Evolutionary conservation across 2,797 vertebrate genomes (phyloP).

Genomic region (Epinephelus coioides): DNA sequence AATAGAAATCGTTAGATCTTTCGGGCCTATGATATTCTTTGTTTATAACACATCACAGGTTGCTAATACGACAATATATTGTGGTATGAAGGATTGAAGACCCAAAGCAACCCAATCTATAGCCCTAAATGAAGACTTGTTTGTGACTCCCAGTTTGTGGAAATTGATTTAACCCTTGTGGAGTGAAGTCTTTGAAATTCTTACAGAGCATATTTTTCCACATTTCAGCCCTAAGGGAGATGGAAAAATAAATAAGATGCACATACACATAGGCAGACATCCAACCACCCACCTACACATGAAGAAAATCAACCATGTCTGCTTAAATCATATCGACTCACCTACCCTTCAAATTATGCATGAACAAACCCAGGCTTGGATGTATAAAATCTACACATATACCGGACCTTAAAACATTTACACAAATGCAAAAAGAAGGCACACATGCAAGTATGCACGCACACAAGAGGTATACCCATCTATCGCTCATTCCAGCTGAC

Average conservation of each 20-base stretch:
- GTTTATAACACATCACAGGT: neutral
- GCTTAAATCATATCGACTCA: constrained; percentile 38
- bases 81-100: neutral
- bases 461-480: neutral
- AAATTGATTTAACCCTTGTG: constrained; percentile 16
- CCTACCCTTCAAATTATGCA: constrained; percentile 25
- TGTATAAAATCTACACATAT: constrained; percentile 24
- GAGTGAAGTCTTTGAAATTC: constrained; percentile 9
- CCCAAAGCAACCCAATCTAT: neutral
- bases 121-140: neutral
- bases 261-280: constrained; percentile 13
- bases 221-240: constrained; percentile 9
- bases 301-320: constrained; percentile 31
- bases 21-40: neutral
- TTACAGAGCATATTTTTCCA: constrained; percentile 1
- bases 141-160: neutral
- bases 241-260: constrained; percentile 20
- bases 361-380: constrained; percentile 13
- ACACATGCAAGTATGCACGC: neutral
- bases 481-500: constrained; percentile 11
- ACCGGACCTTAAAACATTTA: constrained; percentile 27
- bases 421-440: constrained; percentile 9
- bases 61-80: neutral
- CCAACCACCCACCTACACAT: constrained; percentile 14
- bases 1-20: neutral